Conservation (phyloP, 2,797 vertebrate species). For the Phaenicophaeus curvirostris region DNA sequence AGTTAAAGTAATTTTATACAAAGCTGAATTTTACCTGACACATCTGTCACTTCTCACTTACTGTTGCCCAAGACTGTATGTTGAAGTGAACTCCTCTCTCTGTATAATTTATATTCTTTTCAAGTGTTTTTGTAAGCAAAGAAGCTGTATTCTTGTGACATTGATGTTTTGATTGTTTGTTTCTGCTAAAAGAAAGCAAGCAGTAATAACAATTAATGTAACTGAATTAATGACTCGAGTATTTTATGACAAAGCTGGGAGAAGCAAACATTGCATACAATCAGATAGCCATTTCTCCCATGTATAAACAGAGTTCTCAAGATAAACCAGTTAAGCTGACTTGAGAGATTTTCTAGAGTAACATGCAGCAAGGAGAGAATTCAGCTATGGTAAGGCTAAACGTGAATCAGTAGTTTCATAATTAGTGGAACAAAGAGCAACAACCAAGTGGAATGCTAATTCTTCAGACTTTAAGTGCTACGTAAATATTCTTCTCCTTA, state of each 20-base stretch:
- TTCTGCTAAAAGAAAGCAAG: constrained; percentile 39
- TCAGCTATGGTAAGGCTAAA: neutral
- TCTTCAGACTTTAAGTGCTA: neutral
- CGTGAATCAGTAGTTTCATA: neutral
- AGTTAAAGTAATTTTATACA: neutral
- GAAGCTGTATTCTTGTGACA: constrained; percentile 43
- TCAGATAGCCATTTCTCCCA: neutral
- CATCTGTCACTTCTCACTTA: constrained; percentile 49
- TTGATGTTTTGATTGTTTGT: constrained; percentile 36
- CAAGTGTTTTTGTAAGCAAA: neutral
- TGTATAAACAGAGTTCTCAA: neutral
- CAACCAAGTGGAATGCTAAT: neutral
- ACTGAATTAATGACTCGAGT: neutral
- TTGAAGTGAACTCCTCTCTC: constrained; percentile 75
- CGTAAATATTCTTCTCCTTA: neutral
- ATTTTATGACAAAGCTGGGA: neutral
- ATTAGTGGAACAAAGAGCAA: neutral
- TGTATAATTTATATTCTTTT: constrained; percentile 66
- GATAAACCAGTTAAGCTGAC: neutral
- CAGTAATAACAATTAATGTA: neutral
- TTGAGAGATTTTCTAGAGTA: neutral
- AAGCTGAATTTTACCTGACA: neutral
- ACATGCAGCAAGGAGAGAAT: neutral
- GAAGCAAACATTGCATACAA: neutral
- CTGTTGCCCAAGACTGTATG: constrained; percentile 72